A percentile compares a stretch with the other conserved stretches of the same genome.
Conservation (phyloP, 2,888 invertebrate species). For the Rhabditoides inermis region DNA sequence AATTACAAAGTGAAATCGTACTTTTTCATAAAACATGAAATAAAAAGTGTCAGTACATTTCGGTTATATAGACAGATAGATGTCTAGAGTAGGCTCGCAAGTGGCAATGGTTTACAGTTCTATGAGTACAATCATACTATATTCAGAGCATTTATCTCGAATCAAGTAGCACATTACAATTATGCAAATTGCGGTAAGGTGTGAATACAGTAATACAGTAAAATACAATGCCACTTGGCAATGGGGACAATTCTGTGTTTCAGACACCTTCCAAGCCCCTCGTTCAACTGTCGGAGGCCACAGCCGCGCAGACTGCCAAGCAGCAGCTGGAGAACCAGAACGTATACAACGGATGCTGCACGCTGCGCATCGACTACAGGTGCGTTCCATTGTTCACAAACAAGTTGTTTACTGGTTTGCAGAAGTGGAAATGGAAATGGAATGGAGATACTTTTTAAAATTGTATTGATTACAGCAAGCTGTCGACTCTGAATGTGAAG, state of each 20-base stretch:
- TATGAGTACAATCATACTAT: neutral
- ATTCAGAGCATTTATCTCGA: no score
- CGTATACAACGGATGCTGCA: constrained; percentile 89
- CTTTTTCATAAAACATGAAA: neutral
- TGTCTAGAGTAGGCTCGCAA: neutral
- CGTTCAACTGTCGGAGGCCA: constrained; percentile 94
- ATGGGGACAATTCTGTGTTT: constrained; percentile 25
- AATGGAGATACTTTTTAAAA: no score
- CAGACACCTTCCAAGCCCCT: constrained; percentile 95
- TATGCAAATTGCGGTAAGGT: no score
- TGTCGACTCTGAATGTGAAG: constrained; percentile 93
- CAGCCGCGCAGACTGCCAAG: constrained; percentile 93
- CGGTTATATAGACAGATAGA: neutral
- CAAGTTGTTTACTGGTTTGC: no score
- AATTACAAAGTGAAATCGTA: neutral
- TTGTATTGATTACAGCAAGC: constrained; percentile 68
- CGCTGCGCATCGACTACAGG: constrained; percentile 73
- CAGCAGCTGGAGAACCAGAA: constrained; percentile 94
- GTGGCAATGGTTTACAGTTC: neutral
- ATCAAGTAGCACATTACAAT: no score
- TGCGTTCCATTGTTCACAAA: no score
- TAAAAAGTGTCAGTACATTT: neutral
- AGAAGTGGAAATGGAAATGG: no score
- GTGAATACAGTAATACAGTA: no score
- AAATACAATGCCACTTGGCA: no score